These are phyloP conservation scores for Andrena bucephala DNA, from an alignment of 2,888 invertebrate species.

Conservation along the genomic window DNA sequence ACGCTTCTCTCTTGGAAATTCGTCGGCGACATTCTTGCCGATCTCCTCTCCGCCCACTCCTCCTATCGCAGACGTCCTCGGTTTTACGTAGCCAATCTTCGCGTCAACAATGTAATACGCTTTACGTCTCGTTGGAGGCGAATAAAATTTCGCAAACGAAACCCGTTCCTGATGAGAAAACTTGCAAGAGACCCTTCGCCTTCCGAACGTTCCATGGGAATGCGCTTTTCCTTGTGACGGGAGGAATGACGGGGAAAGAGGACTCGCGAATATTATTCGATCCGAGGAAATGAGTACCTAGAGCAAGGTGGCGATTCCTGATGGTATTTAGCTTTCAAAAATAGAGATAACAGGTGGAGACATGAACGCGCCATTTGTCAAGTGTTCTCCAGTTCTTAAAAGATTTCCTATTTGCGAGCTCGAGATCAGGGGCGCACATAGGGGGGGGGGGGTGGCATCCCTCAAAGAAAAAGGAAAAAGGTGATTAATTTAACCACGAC, in stretches of 20 bases:
- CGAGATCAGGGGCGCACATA: too few species aligned
- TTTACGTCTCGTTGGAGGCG: conserved; percentile 61
- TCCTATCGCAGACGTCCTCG: conserved; percentile 39
- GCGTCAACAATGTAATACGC: conserved; percentile 71
- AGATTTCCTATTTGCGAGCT: too few species aligned
- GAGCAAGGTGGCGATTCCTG: too few species aligned
- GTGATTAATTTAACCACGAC: too few species aligned
- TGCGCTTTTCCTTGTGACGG: background rate
- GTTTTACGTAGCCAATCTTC: conserved; percentile 73
- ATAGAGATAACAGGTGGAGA: too few species aligned
- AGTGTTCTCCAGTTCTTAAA: too few species aligned
- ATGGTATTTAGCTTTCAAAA: too few species aligned
- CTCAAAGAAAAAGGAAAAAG: too few species aligned
- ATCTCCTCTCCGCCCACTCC: conserved; percentile 48
- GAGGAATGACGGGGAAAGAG: background rate
- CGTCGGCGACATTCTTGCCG: conserved; percentile 63
- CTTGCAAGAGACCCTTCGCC: conserved; percentile 36
- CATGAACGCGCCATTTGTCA: too few species aligned
- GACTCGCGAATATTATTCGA: conserved; percentile 1
- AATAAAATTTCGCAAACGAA: conserved; percentile 70
- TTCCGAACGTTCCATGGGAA: background rate
- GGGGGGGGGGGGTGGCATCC: too few species aligned
- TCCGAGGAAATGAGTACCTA: background rate
- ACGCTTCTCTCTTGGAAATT: conserved; percentile 60
- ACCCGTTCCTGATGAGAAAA: conserved; percentile 63